These are phyloP conservation scores for Perizoma flavofasciatum DNA, from an alignment of 2,888 invertebrate genomes.

Conservation along the genomic window DNA sequence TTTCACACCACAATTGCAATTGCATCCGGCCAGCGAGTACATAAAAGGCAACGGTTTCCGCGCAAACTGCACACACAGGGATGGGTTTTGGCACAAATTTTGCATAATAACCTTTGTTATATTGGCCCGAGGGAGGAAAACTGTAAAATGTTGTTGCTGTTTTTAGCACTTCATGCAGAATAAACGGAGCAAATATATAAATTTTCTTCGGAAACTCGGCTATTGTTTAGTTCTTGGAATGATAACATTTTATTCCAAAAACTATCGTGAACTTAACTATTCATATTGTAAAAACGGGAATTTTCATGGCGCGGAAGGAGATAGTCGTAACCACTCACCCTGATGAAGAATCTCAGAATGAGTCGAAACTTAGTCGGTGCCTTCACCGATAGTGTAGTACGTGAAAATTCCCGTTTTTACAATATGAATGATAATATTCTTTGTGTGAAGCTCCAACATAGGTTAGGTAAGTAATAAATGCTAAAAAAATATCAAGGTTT, in stretches of 20 bases:
- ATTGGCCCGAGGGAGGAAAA: slow-evolving; percentile 57
- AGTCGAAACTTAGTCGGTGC: too few species aligned
- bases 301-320: too few species aligned
- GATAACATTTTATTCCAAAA: too few species aligned
- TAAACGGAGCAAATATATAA: slow-evolving; percentile 42
- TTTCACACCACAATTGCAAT: slow-evolving; percentile 60
- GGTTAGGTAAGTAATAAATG: slow-evolving; percentile 12
- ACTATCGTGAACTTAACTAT: too few species aligned
- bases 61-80: slow-evolving; percentile 58
- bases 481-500: slow-evolving; percentile 6
- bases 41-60: slow-evolving; percentile 62
- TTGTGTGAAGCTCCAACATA: slow-evolving; percentile 10
- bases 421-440: slow-evolving; percentile 21
- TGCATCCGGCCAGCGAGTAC: slow-evolving; percentile 62
- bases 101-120: slow-evolving; percentile 67
- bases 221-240: slow-evolving; percentile 23
- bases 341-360: too few species aligned
- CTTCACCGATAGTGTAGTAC: too few species aligned
- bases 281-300: too few species aligned
- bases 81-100: slow-evolving; percentile 72
- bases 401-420: too few species aligned
- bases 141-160: slow-evolving; percentile 46
- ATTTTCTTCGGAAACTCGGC: slow-evolving; percentile 31
- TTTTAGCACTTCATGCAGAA: slow-evolving; percentile 39
- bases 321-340: too few species aligned